These are phyloP conservation scores for Tuberolachnus salignus DNA, from an alignment of 2,888 invertebrate species.

Conservation along the genomic window DNA sequence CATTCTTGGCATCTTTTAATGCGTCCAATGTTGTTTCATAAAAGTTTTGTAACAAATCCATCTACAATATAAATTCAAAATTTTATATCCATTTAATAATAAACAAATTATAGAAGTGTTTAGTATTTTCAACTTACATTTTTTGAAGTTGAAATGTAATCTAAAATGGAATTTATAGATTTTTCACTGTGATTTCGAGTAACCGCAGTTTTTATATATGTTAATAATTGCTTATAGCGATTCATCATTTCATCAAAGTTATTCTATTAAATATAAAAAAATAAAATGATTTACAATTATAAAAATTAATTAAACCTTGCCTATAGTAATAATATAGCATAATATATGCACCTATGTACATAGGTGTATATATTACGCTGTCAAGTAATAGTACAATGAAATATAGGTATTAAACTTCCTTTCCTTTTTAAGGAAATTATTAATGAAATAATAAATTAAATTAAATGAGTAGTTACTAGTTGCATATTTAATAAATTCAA, in stretches of 20 bases:
- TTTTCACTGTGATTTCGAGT: conserved; percentile 99
- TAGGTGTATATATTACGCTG: too few species aligned
- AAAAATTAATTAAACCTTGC: too few species aligned
- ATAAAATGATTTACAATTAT: too few species aligned
- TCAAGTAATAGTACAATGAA: too few species aligned
- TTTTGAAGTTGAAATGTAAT: conserved; percentile 98
- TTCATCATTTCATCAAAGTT: conserved; percentile 96
- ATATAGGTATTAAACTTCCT: too few species aligned
- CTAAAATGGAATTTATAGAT: conserved; percentile 98
- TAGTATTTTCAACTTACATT: conserved; percentile 72
- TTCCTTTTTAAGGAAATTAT: too few species aligned
- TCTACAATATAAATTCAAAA: conserved; percentile 66
- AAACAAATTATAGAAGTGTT: neutral
- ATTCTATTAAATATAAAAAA: conserved; percentile 67
- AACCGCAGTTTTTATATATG: conserved; percentile 98
- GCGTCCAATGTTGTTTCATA: conserved; percentile 96
- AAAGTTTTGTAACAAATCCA: conserved; percentile 97
- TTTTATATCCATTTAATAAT: neutral
- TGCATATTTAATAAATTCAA: too few species aligned
- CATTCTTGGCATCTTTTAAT: conserved; percentile 96
- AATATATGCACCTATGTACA: too few species aligned
- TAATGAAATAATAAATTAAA: too few species aligned
- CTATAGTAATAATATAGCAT: too few species aligned
- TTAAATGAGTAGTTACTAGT: too few species aligned
- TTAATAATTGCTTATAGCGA: conserved; percentile 92